Evolutionary conservation across 92 coral and sea anemone genomes (phyloP), one percentile per base, ranked within the genome.

Genomic region (Epizoanthus scotinus): DNA sequence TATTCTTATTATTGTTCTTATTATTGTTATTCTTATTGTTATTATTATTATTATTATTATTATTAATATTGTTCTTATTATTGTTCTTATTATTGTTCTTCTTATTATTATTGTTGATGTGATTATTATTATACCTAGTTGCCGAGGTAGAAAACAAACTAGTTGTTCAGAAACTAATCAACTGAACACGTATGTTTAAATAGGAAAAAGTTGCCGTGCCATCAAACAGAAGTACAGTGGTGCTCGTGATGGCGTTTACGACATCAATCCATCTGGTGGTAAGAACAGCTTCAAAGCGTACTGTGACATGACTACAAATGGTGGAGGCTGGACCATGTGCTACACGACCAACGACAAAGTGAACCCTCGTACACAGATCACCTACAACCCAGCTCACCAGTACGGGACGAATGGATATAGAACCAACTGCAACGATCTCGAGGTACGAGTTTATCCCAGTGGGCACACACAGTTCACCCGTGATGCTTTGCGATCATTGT

Each of bases 271-370:
- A 6, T 59, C 54, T 34, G 73, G 70, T 20, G 82, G 49, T 24
- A 64, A 19, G 50, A 63, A 31, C 67, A 60, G 14, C 21, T n/a
- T 82, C 55, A 50, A 17, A 58, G 89, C 67, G 26, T 82, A 82
- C 58, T 86, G 89, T 52, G 89, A 86, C 78, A 86, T 84, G 87
- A 84, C 87, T 63, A 53, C 78, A 78, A 49, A 50, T 29, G 72
- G 84, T 3, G 87, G 87, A 0, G 89, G 89, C 6, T 86, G 89
- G 89, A 73, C 78, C 1, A 86, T 86, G 89, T 86, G 89, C 29
- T 86, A 82, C 63, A 72, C 89, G 15, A 81, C 86, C 0, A 40
- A 86, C 47, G 5, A 61, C 70, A 36, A 19, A 2, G 84, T 42
- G 28, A 13, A n/a, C 7, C 78, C 22, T 0, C 44, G 27, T 7